A percentile compares a stretch with the other conserved stretches of the same genome.
Conservation (phyloP, 2,113 vertebrate species). For the Elanoides forficatus region DNA sequence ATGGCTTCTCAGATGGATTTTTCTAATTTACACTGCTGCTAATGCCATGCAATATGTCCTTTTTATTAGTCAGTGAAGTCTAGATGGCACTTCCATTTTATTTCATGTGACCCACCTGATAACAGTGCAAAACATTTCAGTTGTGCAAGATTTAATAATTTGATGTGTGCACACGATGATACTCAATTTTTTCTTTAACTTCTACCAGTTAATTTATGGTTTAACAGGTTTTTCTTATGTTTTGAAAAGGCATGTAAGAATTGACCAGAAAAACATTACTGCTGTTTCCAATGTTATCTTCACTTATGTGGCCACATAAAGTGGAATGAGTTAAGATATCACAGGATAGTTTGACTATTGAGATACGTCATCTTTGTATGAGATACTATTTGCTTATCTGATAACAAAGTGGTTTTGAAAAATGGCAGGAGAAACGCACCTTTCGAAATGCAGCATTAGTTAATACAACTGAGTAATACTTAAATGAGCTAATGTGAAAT, state of each 20-base stretch:
- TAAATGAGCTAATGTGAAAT: neutral
- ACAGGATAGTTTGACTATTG: neutral
- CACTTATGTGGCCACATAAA: fast-evolving
- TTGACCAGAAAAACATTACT: neutral
- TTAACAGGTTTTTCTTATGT: neutral
- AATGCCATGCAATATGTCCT: neutral
- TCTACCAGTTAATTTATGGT: neutral
- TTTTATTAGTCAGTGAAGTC: neutral
- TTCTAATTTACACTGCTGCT: neutral
- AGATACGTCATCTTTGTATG: neutral
- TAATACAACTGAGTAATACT: neutral
- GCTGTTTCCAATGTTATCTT: neutral
- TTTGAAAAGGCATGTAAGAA: neutral
- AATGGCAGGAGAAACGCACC: neutral
- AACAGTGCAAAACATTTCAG: neutral
- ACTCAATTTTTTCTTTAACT: neutral
- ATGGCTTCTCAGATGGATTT: neutral
- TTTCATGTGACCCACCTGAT: neutral
- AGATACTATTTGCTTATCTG: neutral
- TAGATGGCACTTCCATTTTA: neutral
- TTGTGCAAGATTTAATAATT: neutral
- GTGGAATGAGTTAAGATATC: neutral
- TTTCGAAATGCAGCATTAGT: neutral
- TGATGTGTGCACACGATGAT: neutral
- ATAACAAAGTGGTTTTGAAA: neutral